Conservation (phyloP, 2,888 invertebrate species). For the Rotaria socialis region DNA sequence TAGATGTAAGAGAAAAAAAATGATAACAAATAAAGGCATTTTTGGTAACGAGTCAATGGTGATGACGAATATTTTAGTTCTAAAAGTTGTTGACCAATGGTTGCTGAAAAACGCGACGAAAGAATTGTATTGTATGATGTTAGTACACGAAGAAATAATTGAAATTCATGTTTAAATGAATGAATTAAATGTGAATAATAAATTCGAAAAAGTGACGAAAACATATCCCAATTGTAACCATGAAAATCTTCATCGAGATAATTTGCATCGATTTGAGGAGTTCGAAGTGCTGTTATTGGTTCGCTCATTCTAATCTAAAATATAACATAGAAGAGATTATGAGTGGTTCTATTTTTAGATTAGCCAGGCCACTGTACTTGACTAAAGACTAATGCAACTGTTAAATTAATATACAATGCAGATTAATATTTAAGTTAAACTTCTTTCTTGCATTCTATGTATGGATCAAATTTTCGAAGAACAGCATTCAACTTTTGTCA, state of each 20-base stretch:
- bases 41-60: background rate
- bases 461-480: too few relatives aligned
- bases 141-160: background rate
- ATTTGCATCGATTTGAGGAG: constrained; percentile 29
- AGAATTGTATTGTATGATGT: constrained; percentile 17
- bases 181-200: constrained; percentile 17
- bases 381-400: too few relatives aligned
- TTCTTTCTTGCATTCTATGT: too few relatives aligned
- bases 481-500: too few relatives aligned
- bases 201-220: background rate
- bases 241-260: background rate
- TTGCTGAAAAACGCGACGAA: background rate
- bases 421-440: too few relatives aligned
- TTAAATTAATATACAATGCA: too few relatives aligned
- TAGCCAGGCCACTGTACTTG: too few relatives aligned
- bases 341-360: too few relatives aligned
- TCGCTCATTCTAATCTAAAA: background rate
- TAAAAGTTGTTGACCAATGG: constrained; percentile 31
- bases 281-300: background rate
- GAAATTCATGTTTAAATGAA: constrained; percentile 25
- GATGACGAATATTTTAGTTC: background rate
- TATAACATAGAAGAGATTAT: background rate
- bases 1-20: background rate
- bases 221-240: constrained; percentile 3
- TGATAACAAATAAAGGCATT: background rate